Evolutionary conservation across 1,140 invertebrate species (phyloP).

Genomic region (Pogonomyrmex californicus): DNA sequence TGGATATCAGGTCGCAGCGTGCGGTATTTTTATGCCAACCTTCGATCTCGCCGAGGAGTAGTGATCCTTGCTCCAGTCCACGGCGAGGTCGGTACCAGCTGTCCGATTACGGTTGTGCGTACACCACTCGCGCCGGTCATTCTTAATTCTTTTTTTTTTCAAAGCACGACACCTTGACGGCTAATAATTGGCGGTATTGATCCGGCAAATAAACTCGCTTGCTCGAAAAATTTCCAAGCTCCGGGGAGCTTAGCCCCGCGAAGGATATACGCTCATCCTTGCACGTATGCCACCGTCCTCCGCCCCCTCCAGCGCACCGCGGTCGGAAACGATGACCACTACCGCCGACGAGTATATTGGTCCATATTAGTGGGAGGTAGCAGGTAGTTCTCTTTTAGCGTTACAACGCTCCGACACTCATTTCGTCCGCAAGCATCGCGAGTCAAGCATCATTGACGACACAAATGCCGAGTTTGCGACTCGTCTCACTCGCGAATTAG

Average conservation of each 20-base stretch:
- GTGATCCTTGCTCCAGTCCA: constrained; percentile 68
- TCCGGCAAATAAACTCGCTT: not conserved
- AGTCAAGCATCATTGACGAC: constrained; percentile 64
- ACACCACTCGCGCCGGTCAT: not conserved
- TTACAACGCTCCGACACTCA: constrained; percentile 79
- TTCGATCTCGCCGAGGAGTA: constrained; percentile 51
- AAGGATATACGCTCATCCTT: constrained; percentile 12
- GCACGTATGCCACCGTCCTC: not conserved
- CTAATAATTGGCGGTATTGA: not conserved
- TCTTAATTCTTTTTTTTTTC: not conserved
- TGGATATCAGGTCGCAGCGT: not conserved
- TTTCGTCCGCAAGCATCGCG: constrained; percentile 82
- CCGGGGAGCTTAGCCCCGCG: not conserved
- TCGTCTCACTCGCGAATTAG: constrained; percentile 2
- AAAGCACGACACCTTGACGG: not conserved
- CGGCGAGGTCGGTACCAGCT: constrained; percentile 24
- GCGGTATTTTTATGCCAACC: constrained; percentile 44
- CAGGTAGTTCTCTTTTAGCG: constrained; percentile 84
- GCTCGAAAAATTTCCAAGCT: constrained; percentile 10
- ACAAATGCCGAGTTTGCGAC: constrained; percentile 49
- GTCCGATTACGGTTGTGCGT: not conserved
- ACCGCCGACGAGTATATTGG: constrained; percentile 41
- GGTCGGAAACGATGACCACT: constrained; percentile 46
- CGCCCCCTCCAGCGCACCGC: constrained; percentile 21
- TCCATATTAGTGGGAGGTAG: constrained; percentile 81